Conservation (phyloP, 2,888 invertebrate species). For the Machimus atricapillus region DNA sequence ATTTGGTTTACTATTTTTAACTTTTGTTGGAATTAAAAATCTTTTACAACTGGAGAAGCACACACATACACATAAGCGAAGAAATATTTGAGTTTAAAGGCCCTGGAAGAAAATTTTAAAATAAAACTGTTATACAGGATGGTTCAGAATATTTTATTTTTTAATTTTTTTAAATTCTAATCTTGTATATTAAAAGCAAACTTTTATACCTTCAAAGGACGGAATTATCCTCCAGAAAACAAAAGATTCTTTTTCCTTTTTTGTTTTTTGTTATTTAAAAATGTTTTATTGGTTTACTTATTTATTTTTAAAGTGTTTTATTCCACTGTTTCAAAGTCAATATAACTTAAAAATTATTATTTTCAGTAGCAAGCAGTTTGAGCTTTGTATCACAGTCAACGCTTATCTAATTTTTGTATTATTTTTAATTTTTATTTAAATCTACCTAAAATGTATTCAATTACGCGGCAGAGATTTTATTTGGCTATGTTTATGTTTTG, state of each 20-base stretch:
- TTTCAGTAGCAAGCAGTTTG: background rate
- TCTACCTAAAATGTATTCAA: background rate
- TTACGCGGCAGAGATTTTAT: background rate
- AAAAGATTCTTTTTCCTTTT: background rate
- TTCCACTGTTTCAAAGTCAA: background rate
- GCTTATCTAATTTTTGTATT: background rate
- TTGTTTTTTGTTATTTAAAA: background rate
- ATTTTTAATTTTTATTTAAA: background rate
- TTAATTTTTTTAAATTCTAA: background rate
- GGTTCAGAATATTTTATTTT: background rate
- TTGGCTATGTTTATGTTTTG: background rate
- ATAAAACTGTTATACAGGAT: background rate
- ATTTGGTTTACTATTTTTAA: background rate
- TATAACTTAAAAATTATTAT: background rate
- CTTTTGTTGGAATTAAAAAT: background rate
- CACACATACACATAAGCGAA: background rate
- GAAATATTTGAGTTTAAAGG: background rate
- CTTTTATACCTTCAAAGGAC: conserved; percentile 1
- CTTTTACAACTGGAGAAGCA: conserved; percentile 12
- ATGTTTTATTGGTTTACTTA: too few species aligned
- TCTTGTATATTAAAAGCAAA: background rate
- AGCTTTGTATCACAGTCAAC: conserved; percentile 26
- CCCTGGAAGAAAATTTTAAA: conserved; percentile 1
- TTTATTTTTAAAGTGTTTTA: background rate
- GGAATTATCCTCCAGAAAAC: conserved; percentile 27